Percentiles rank a stretch among this genome's conserved stretches.
Conservation (phyloP, 1,140 invertebrate genomes). For the Brachionus koreanus region DNA sequence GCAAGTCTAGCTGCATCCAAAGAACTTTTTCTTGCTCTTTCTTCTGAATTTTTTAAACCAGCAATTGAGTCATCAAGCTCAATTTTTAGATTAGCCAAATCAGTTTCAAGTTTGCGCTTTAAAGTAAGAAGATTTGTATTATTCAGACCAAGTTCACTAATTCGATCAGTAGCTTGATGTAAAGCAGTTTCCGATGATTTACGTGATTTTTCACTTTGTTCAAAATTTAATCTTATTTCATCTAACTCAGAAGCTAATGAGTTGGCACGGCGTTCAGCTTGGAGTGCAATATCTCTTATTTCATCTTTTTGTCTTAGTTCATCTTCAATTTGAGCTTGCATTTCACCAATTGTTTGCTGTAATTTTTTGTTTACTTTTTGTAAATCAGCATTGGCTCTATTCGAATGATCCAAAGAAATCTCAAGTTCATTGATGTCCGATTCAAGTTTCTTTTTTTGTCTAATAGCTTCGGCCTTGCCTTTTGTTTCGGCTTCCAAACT, state of each 20-base stretch:
- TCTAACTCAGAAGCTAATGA: conserved; percentile 90
- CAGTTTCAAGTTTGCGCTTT: conserved; percentile 96
- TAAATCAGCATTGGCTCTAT: no score
- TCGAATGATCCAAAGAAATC: no score
- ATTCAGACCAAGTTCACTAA: conserved; percentile 88
- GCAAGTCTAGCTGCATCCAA: conserved; percentile 91
- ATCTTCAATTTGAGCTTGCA: conserved; percentile 80
- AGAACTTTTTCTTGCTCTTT: conserved; percentile 81
- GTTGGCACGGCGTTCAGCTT: conserved; percentile 90
- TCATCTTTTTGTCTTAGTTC: conserved; percentile 94
- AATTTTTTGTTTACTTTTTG: conserved; percentile 98
- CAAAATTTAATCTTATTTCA: conserved; percentile 86
- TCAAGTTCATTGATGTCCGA: no score
- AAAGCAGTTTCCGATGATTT: conserved; percentile 93
- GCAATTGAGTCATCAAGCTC: conserved; percentile 50
- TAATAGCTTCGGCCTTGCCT: no score
- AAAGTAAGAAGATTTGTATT: conserved; percentile 83
- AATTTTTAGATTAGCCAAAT: conserved; percentile 88
- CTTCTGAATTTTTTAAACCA: conserved; percentile 89
- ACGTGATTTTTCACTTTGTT: conserved; percentile 87
- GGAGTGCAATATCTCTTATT: conserved; percentile 88
- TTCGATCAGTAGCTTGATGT: conserved; percentile 89
- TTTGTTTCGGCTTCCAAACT: no score
- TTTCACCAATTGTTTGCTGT: conserved; percentile 71
- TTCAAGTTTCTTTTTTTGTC: no score